Percentiles rank a stretch among this genome's conserved stretches.
These are phyloP conservation scores for Holacanthus passer DNA, from an alignment of 2,113 vertebrate species.

Conservation along the genomic window DNA sequence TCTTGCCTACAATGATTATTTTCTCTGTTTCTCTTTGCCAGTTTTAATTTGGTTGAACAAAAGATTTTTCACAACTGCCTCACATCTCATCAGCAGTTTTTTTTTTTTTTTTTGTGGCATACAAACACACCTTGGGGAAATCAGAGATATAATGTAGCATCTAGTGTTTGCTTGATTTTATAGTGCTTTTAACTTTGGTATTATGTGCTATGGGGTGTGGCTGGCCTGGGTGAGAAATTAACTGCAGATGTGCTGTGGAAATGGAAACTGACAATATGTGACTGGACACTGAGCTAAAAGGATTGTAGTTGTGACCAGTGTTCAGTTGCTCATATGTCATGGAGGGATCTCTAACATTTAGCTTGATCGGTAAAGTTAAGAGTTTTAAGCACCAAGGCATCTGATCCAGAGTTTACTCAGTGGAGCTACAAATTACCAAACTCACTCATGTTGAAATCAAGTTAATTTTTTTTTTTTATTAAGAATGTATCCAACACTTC, in stretches of 20 bases:
- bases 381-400: neutral
- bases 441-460: neutral
- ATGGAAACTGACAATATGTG: neutral
- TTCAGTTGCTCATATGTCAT: neutral
- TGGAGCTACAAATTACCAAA: neutral
- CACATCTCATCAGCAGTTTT: neutral
- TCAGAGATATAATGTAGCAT: neutral
- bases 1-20: neutral
- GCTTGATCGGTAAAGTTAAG: neutral
- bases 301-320: neutral
- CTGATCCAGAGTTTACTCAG: neutral
- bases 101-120: neutral
- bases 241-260: neutral
- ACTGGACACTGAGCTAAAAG: neutral
- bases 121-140: neutral
- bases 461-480: neutral
- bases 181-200: neutral
- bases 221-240: neutral
- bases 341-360: neutral
- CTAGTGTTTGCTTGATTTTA: slow-evolving; percentile 3
- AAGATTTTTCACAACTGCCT: neutral
- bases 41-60: slow-evolving; percentile 1
- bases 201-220: neutral
- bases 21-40: neutral
- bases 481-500: neutral